Evolutionary conservation across 1,140 invertebrate species (phyloP), one percentile per base, ranked within the genome.

Genomic region (Brachionus koreanus): DNA sequence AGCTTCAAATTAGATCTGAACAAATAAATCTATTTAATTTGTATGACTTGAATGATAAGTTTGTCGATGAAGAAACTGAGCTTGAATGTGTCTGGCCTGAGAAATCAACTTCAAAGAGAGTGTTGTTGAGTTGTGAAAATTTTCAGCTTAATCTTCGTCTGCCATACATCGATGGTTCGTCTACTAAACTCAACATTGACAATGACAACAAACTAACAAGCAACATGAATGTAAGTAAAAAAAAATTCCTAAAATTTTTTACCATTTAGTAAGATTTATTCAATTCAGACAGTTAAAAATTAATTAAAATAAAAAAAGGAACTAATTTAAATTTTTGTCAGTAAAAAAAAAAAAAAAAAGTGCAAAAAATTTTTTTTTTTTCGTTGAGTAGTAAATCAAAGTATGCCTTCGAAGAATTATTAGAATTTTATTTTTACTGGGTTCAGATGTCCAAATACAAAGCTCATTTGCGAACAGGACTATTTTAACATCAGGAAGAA

Each of bases 131-230:
- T 43, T 79, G 76, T 43, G 10, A 37, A 12, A 12, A 65, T 37
- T 79, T 79, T 65, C 25, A 61, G 35, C 37, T 79, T 5, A 79
- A 79, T 79, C 76, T 79, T 65, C 33, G 29, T 6, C 13, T 79
- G 3, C 76, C 76, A 10, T 23, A 37, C n/a, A 10, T 35, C 3
- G 29, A 29, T 29, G 29, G 39, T 42, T 13, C 39, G 1, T 9
- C 16, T 9, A 2, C 49, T 19, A 57, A 57, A 49, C 13, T 13
- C 3, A 3, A 12, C 13, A 3, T 19, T 57, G 49, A 23, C 9
- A 57, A n/a, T 9, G 5, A 25, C n/a, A 57, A 23, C 19, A 57
- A 57, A 57, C 2, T 19, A 9, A 1, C 49, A 57, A 57, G 19
- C 49, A 57, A 4, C 49, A 57, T 57, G 49, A 57, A 57, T 57